Evolutionary conservation across 2,113 vertebrate species (phyloP).

Genomic region (Gadus macrocephalus): DNA sequence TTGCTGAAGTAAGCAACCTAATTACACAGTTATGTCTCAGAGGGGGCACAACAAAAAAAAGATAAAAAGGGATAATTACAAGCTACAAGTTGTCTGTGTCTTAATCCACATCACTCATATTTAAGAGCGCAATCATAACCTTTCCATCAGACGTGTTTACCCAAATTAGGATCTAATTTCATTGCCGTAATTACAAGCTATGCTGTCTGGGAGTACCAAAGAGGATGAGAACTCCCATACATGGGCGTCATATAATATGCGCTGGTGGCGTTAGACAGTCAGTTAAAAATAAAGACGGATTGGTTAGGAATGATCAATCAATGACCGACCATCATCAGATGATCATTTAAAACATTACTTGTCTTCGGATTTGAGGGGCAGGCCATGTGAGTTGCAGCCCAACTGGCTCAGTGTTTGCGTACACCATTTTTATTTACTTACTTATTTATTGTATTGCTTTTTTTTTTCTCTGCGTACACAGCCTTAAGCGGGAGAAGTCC

Average conservation of each 20-base stretch:
- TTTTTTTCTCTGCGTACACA: slow-evolving; percentile 43
- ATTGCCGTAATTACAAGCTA: slow-evolving; percentile 42
- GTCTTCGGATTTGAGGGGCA: too few relatives aligned
- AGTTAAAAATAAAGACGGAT: slow-evolving; percentile 12
- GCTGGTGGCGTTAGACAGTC: background rate
- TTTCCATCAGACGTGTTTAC: slow-evolving; percentile 31
- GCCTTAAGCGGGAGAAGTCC: slow-evolving; percentile 55
- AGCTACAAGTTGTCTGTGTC: slow-evolving; percentile 48
- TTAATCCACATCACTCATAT: slow-evolving; percentile 40
- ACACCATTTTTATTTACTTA: too few relatives aligned
- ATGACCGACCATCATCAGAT: background rate
- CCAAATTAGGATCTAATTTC: slow-evolving; percentile 37
- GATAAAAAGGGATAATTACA: slow-evolving; percentile 52
- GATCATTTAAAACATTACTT: background rate
- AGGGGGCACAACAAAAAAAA: too few relatives aligned
- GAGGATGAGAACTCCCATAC: slow-evolving; percentile 7
- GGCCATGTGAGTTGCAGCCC: too few relatives aligned
- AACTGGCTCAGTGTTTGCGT: too few relatives aligned
- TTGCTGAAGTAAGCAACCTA: slow-evolving; percentile 48
- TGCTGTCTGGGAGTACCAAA: slow-evolving; percentile 21
- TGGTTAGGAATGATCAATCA: background rate
- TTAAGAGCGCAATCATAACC: slow-evolving; percentile 39
- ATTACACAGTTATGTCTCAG: slow-evolving; percentile 42
- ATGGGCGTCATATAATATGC: too few relatives aligned
- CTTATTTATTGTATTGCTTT: too few relatives aligned